A percentile compares a stretch with the other conserved stretches of the same genome.
phyloP scores from a whole-genome alignment of 2,113 vertebrate genomes.

The Strix aluco region DNA sequence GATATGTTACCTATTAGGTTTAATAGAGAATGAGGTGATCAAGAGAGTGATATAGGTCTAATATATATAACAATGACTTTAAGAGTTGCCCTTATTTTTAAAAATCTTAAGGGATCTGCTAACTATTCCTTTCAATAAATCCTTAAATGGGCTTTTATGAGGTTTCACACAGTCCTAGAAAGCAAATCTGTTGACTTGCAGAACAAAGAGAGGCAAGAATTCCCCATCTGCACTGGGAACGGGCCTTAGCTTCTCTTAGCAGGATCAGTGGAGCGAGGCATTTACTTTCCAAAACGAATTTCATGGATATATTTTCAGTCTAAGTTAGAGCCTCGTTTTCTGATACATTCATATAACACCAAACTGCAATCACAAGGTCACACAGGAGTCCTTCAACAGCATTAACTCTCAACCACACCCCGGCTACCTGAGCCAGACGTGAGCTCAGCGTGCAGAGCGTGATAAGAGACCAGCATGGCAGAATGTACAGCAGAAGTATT shows the following conservation, averaged over 20 bases:
- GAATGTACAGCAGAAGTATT: not conserved
- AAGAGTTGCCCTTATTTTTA: not conserved
- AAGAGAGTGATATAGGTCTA: not conserved
- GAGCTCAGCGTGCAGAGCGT: not conserved
- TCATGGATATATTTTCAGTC: not conserved
- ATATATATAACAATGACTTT: rapidly evolving
- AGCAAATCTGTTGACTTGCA: not conserved
- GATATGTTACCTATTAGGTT: not conserved
- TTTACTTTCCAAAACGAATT: not conserved
- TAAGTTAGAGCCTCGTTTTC: not conserved
- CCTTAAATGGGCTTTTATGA: not conserved
- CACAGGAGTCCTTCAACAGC: not conserved
- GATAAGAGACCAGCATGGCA: not conserved
- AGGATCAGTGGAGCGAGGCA: not conserved
- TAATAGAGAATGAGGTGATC: not conserved
- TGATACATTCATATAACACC: not conserved
- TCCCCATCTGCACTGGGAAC: not conserved
- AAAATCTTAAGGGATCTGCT: not conserved
- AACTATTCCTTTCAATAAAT: not conserved
- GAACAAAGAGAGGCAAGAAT: not conserved
- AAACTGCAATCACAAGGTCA: not conserved
- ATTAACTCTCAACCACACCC: not conserved
- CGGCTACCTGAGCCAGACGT: not conserved
- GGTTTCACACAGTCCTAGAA: not conserved
- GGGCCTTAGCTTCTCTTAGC: not conserved